Percentiles rank a stretch among this genome's conserved stretches.
phyloP scores from a whole-genome alignment of 2,888 invertebrate species.

The Drosophila colorata region DNA sequence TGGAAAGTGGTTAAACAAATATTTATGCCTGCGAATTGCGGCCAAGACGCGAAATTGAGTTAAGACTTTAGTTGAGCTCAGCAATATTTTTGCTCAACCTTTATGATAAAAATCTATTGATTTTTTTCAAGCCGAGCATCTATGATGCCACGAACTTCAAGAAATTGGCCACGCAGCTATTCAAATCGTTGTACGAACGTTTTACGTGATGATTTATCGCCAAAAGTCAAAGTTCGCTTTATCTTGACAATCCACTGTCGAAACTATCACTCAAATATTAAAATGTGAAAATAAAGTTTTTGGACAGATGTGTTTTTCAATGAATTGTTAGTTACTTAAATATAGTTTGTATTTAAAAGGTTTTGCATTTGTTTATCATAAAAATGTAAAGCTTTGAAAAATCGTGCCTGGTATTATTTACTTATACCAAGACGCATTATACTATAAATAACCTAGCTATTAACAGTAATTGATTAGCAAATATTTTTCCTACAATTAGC shows the following conservation, averaged over 20 bases:
- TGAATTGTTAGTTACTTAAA: no score
- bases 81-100: not conserved
- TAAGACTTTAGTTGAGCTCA: not conserved
- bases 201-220: no score
- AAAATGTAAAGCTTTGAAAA: not conserved
- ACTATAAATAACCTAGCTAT: not conserved
- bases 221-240: no score
- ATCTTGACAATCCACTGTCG: no score
- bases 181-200: no score
- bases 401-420: not conserved
- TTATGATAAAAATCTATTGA: not conserved
- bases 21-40: conserved; percentile 26
- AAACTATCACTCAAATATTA: no score
- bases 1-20: conserved; percentile 43
- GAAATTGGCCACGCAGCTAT: no score
- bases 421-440: not conserved
- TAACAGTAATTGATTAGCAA: not conserved
- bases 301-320: no score
- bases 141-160: no score
- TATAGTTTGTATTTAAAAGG: no score
- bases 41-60: conserved; percentile 22
- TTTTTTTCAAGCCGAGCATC: not conserved
- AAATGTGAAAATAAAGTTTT: no score
- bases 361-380: no score
- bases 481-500: not conserved